phyloP scores from a whole-genome alignment of 2,888 invertebrate species.

The Carterocephalus palaemon region DNA sequence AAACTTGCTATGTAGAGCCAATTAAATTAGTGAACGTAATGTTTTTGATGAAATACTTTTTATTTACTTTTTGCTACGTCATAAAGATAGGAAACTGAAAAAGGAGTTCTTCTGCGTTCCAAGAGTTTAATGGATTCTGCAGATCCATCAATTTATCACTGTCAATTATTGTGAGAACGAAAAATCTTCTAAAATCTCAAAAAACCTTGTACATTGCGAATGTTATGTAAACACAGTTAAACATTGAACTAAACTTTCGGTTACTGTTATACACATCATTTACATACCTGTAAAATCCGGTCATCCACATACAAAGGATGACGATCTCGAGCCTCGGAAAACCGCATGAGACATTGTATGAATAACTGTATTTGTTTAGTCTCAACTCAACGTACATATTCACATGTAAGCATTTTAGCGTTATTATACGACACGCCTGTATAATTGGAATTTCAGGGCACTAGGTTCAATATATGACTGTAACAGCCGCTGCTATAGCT shows the following conservation, averaged over 20 bases:
- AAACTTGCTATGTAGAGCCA: not conserved
- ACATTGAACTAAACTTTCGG: too few relatives aligned
- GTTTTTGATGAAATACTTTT: not conserved
- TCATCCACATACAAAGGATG: constrained; percentile 11
- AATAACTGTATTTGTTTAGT: constrained; percentile 21
- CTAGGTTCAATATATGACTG: too few relatives aligned
- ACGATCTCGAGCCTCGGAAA: constrained; percentile 12
- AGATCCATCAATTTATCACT: not conserved
- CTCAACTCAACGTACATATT: too few relatives aligned
- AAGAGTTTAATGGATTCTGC: not conserved
- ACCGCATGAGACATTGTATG: constrained; percentile 19
- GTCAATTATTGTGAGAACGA: too few relatives aligned
- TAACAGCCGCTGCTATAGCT: too few relatives aligned
- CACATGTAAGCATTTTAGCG: constrained; percentile 17
- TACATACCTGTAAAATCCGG: constrained; percentile 15
- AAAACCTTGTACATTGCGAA: too few relatives aligned
- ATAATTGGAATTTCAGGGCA: too few relatives aligned
- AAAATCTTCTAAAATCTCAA: too few relatives aligned
- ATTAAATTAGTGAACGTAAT: not conserved
- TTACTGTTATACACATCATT: constrained; percentile 10
- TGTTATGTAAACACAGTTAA: too few relatives aligned
- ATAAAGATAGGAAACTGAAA: not conserved
- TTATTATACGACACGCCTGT: too few relatives aligned
- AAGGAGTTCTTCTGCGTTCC: not conserved
- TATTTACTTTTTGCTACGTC: not conserved